Evolutionary conservation across 2,888 invertebrate genomes (phyloP).

Genomic region (Ephialtes manifestator): DNA sequence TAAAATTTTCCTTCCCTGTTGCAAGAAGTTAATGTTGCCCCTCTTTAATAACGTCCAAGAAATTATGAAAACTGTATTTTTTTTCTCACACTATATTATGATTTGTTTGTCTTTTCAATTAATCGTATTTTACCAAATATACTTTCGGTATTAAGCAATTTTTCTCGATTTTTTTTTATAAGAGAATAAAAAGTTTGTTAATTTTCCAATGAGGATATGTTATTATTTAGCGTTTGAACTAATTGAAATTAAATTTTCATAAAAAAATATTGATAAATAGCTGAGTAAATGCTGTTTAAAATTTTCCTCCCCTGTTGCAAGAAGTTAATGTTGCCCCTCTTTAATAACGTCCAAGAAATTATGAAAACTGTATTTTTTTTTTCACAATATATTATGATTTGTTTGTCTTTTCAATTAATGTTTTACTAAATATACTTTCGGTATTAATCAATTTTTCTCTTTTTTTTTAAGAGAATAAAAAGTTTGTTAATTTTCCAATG

Average conservation of each 20-base stretch:
- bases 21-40: conserved; percentile 57
- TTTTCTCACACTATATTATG: not conserved
- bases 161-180: no score
- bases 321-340: conserved; percentile 59
- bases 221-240: no score
- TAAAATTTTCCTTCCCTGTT: conserved; percentile 39
- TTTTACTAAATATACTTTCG: not conserved
- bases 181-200: no score
- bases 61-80: conserved; percentile 33
- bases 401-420: not conserved
- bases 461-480: no score
- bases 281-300: no score
- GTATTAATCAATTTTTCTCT: no score
- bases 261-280: no score
- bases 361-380: conserved; percentile 6
- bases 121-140: not conserved
- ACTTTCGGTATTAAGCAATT: not conserved
- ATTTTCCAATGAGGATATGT: no score
- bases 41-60: conserved; percentile 21
- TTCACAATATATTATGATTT: not conserved
- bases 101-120: not conserved
- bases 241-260: no score
- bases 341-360: conserved; percentile 33
- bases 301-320: conserved; percentile 34
- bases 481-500: no score